Base-by-base conservation (phyloP, 2,888 invertebrate species). In the Cordilura impudica region DNA sequence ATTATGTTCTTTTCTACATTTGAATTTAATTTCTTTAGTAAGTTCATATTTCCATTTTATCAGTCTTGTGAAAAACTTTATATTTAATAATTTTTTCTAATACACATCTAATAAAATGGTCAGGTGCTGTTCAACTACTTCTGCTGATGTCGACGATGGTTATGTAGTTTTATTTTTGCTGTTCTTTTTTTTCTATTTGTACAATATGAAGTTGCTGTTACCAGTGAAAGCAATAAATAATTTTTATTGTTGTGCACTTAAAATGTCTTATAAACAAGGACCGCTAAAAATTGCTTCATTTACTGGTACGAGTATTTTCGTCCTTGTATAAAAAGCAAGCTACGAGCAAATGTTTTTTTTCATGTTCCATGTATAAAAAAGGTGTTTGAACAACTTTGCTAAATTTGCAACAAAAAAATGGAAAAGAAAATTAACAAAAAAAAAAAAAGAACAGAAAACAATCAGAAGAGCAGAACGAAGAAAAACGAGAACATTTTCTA, bases 241-340 rank as follows among this genome's bases (percentile, higher is more conserved):
- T 84, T 85, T 86, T 84, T 84, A 86, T 86, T 83, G 84, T 71
- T 83, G 82, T 69, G 81, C 84, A 86, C 84, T 84, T 84, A 84
- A 84, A 84, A 81, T 81, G 80, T 81, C 83, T 85, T 83, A 81
- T 83, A 74, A 80, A 83, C 83, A 81, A 82, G 79, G 29, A 61
- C 39, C 53, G 60, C 53, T 39, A 29, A 65, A 74, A 39, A 75
- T 67, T 71, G 29, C 35, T 61, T 54, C 78, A 49, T 53, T 53
- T 54, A 35, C 21, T 75, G 26, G 7, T 54, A 35, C 21, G 67
- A 26, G 7, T 26, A 31, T 23, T 14, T 39, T 29, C 47, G 61
- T 29, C 54, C 14, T 47, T 49, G 53, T 6, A 18, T 29, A 16
- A 54, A 75, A 19, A 61, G 19, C n/a, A 31, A 43, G 51, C 19